Evolutionary conservation across 2,888 invertebrate species (phyloP).

Genomic region (Lordiphosa andalusiaca): DNA sequence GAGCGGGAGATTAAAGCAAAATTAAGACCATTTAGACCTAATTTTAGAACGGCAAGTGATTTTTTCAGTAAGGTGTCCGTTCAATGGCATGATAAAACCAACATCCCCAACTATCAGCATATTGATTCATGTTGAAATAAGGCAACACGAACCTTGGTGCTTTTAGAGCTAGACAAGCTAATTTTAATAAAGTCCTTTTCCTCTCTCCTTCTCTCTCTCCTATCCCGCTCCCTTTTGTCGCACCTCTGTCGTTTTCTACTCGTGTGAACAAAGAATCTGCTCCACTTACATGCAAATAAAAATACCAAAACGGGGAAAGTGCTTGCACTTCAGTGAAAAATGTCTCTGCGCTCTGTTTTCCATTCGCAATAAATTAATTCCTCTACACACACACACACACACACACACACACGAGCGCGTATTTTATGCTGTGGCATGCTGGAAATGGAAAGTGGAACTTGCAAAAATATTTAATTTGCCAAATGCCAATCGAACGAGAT

Average conservation of each 20-base stretch:
- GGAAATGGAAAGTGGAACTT: slow-evolving; percentile 10
- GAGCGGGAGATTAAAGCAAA: no score
- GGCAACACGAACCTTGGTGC: no score
- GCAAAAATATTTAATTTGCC: slow-evolving; percentile 36
- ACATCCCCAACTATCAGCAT: no score
- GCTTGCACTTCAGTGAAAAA: slow-evolving; percentile 9
- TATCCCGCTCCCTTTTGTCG: neutral
- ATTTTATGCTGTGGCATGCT: neutral
- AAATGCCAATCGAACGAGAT: slow-evolving; percentile 28
- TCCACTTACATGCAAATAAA: slow-evolving; percentile 39
- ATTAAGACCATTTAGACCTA: no score
- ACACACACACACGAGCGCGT: no score
- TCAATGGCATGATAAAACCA: no score
- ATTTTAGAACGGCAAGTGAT: no score
- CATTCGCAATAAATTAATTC: slow-evolving; percentile 42
- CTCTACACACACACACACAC: slow-evolving; percentile 16
- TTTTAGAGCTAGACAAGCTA: no score
- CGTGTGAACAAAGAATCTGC: neutral
- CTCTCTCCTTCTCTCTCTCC: neutral
- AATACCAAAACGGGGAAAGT: slow-evolving; percentile 26
- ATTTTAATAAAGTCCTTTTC: no score
- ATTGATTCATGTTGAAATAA: no score
- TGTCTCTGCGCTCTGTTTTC: slow-evolving; percentile 17
- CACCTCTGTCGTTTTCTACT: neutral
- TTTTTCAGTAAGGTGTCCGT: no score